A percentile compares a stretch with the other conserved stretches of the same genome.
phyloP scores from a whole-genome alignment of 2,797 vertebrate species.

The Anas flavirostris region DNA sequence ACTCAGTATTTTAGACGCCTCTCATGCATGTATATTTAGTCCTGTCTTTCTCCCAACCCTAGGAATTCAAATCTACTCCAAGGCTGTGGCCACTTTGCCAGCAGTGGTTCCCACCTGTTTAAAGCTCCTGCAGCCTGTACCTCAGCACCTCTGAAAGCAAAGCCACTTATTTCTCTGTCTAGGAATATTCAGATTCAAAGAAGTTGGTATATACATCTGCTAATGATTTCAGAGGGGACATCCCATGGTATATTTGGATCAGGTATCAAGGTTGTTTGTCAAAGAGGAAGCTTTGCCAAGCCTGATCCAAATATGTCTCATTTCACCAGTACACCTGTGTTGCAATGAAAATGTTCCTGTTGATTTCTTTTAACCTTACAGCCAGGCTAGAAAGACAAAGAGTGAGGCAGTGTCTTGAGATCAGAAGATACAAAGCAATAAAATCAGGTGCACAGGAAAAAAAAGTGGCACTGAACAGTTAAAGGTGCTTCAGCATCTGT shows the following conservation, averaged over 20 bases:
- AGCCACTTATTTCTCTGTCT: background rate
- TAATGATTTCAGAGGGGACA: background rate
- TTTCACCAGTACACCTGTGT: background rate
- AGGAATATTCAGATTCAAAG: background rate
- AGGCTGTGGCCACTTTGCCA: background rate
- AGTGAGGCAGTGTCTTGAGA: no score
- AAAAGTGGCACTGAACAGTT: no score
- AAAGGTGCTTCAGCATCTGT: no score
- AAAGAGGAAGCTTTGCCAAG: background rate
- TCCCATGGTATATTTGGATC: background rate
- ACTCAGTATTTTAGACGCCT: accelerated
- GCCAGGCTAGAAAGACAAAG: no score
- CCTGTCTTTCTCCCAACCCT: background rate
- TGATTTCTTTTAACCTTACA: no score
- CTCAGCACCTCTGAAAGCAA: background rate
- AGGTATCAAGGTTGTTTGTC: background rate
- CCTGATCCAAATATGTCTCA: background rate
- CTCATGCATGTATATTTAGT: background rate
- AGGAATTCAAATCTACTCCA: background rate
- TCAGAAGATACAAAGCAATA: no score
- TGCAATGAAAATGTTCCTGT: no score
- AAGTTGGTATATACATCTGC: accelerated
- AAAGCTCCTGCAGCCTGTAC: background rate
- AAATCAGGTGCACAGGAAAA: no score
- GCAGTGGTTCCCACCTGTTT: background rate